These are phyloP conservation scores for Pelusios castaneus DNA, from an alignment of 2,113 vertebrate genomes.

Conservation along the genomic window DNA sequence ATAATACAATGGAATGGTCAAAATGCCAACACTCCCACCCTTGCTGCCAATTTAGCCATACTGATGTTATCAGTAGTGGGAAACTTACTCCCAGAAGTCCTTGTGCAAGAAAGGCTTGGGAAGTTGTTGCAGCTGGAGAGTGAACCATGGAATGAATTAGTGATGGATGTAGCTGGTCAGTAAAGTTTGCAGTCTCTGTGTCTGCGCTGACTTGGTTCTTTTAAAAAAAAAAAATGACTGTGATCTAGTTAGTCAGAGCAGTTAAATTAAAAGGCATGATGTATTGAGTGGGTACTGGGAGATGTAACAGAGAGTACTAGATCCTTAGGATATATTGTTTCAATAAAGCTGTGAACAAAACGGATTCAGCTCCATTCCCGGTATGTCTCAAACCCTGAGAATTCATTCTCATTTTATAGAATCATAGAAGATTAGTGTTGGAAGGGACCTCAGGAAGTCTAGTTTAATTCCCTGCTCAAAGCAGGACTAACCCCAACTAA, in stretches of 20 bases:
- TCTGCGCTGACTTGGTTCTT: background rate
- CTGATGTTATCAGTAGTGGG: background rate
- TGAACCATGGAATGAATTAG: background rate
- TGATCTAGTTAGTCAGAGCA: background rate
- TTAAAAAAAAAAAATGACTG: background rate
- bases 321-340: background rate
- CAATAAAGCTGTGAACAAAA: background rate
- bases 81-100: background rate
- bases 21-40: background rate
- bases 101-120: background rate
- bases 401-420: background rate
- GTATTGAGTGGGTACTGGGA: background rate
- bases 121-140: background rate
- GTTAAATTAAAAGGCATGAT: background rate
- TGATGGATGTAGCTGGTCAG: background rate
- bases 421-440: no score
- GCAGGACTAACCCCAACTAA: no score
- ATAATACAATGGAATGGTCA: constrained; percentile 4
- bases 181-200: background rate
- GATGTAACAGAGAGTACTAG: background rate
- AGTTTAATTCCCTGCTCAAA: no score
- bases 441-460: no score
- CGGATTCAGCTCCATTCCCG: constrained; percentile 20
- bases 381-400: background rate
- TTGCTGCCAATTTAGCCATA: background rate